phyloP scores from a whole-genome alignment of 2,888 invertebrate genomes.

The Nomada hirtipes region DNA sequence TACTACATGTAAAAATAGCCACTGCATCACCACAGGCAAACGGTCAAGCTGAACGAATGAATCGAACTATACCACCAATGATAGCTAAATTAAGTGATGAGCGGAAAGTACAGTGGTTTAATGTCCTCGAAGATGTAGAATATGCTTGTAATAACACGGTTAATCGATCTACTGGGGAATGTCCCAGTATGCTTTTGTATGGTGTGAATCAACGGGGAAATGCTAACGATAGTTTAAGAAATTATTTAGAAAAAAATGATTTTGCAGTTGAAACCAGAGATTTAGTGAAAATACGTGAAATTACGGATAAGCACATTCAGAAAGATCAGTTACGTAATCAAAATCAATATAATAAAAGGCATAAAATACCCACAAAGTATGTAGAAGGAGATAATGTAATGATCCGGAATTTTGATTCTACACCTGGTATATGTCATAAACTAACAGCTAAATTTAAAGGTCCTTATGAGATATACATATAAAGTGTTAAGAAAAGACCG shows the following conservation, averaged over 20 bases:
- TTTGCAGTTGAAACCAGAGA: constrained; percentile 41
- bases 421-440: not conserved
- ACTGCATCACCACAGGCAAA: too few species aligned
- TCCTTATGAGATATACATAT: constrained; percentile 50
- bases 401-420: constrained; percentile 47
- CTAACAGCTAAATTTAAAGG: constrained; percentile 59
- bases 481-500: constrained; percentile 58
- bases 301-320: constrained; percentile 38
- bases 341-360: constrained; percentile 66
- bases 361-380: constrained; percentile 58
- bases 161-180: constrained; percentile 65
- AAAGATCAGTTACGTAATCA: constrained; percentile 68
- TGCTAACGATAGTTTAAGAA: constrained; percentile 52
- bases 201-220: constrained; percentile 71
- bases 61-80: constrained; percentile 41
- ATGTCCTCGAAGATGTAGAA: constrained; percentile 56
- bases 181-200: constrained; percentile 72
- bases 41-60: constrained; percentile 68
- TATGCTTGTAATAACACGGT: constrained; percentile 62
- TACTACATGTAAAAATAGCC: constrained; percentile 9
- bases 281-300: constrained; percentile 45
- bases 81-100: constrained; percentile 29
- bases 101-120: constrained; percentile 49
- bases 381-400: constrained; percentile 59
- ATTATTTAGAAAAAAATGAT: constrained; percentile 38